Percentiles rank a stretch among this genome's conserved stretches.
Conservation (phyloP, 2,797 vertebrate genomes). For the Chaetodon trifasciatus region DNA sequence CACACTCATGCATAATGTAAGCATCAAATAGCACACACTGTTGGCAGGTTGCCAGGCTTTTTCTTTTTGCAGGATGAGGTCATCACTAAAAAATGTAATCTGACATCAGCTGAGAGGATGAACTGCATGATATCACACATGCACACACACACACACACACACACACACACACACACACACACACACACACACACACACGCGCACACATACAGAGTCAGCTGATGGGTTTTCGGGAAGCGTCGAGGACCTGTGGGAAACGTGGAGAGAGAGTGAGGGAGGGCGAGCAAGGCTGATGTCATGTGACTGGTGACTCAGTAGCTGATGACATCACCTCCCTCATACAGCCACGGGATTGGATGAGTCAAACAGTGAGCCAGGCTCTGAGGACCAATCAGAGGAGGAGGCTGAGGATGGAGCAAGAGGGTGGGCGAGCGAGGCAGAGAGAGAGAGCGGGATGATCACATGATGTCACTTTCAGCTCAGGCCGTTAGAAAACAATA, state of each 20-base stretch:
- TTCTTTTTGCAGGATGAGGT: slow-evolving; percentile 49
- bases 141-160: slow-evolving; percentile 47
- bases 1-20: background rate
- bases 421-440: slow-evolving; percentile 5
- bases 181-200: too few species aligned
- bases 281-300: slow-evolving; percentile 66
- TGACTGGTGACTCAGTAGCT: slow-evolving; percentile 76
- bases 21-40: background rate
- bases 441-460: slow-evolving; percentile 1
- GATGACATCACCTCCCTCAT: slow-evolving; percentile 73
- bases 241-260: slow-evolving; percentile 27
- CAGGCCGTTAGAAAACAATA: slow-evolving; percentile 8
- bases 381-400: slow-evolving; percentile 52
- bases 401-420: slow-evolving; percentile 41
- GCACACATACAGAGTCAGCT: slow-evolving; percentile 46
- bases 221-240: slow-evolving; percentile 60
- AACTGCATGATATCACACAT: slow-evolving; percentile 38
- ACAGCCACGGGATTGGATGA: slow-evolving; percentile 70
- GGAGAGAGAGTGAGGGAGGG: background rate
- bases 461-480: slow-evolving; percentile 50
- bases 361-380: slow-evolving; percentile 52
- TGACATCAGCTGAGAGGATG: slow-evolving; percentile 67
- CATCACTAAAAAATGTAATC: slow-evolving; percentile 50
- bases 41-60: background rate
- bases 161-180: slow-evolving; percentile 49